Evolutionary conservation across 2,888 invertebrate species (phyloP), one percentile per base, ranked within the genome.

Genomic region (Cecidostiba fungosa): DNA sequence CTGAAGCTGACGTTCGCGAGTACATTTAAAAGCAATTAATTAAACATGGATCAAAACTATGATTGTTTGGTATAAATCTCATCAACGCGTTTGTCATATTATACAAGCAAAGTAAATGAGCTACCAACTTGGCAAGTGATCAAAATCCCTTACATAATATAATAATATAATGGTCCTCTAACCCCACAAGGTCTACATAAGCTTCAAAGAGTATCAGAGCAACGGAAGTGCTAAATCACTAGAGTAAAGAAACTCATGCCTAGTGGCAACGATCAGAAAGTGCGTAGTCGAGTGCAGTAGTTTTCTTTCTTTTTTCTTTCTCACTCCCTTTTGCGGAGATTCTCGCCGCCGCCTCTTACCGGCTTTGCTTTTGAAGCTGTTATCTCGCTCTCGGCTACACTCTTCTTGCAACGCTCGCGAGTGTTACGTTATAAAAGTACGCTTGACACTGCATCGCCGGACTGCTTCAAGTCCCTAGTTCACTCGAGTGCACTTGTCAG

Each of bases 401-500:
- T 43, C 23, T 12, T 26, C 59, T n/a, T 4, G 26, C 32, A 43
- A n/a, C 50, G 70, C 36, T 72, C 72, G 23, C 36, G 32, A n/a
- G 73, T 26, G n/a, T 83, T 72, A 83, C 32, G 77, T 59, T 77
- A 84, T 66, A 78, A 84, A 84, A 84, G 78, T 84, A 73, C 47
- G 77, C 77, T 84, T 47, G 84, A 84, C 78, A 84, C 78, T 32
- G 29, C 14, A 36, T 82, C 50, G 39, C 29, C 16, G 59, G 66
- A 72, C 54, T 39, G 39, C 62, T 78, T 84, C 2, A 73, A 73
- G 62, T 14, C 23, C 69, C 19, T 16, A 19, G 43, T 23, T 54
- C 50, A 26, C 73, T 84, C 47, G 36, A 78, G 78, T 84, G 72
- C 78, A 62, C 73, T 84, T 77, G 66, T 72, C 74, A 72, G 43